Base-by-base conservation (phyloP, 23 tunicate genomes). In the Halocynthia roretzi region DNA sequence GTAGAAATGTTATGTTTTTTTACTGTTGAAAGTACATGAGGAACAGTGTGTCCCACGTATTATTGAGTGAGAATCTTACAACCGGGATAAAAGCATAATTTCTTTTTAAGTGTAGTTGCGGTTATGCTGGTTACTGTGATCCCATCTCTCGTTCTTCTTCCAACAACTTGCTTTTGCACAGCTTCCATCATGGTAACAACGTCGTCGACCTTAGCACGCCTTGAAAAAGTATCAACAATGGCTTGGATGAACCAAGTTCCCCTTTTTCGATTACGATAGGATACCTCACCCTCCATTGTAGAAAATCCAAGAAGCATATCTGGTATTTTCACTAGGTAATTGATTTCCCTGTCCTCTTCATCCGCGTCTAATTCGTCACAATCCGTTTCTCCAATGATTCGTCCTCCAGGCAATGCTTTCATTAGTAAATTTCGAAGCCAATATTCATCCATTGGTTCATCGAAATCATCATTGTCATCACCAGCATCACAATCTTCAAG, bases 201-300 rank as follows among this genome's bases (percentile, higher is more conserved):
- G 44, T 31, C 44, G 44, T 31, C 44, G 44, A 31, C 44, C 44
- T 31, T 31, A 31, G 44, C 44, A 31, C 44, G 44, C 44, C 44
- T 31, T 31, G 44, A 31, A 31, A 31, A 31, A 31, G 44, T 31
- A 31, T 31, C 44, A 31, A 31, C 44, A 31, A 31, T 31, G 44
- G 44, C 6, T 15, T 65, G 70, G 19, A 65, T 65, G 70, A 20
- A 65, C 70, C 70, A 65, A 15, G 48, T 65, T 15, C 70, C 70
- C 0, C 2, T 11, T 15, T 10, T 0, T 9, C 6, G 15, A 15
- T 65, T 0, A 9, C 15, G 70, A n/a, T n/a, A n/a, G n/a, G 9
- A 65, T 15, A 15, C 70, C 1, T 15, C 10, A 0, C 70, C 70
- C 31, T 65, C 70, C 15, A 10, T 8, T 9, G 70, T 65, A 10